These are phyloP conservation scores for Rhagologus leucostigma DNA, from an alignment of 2,113 vertebrate genomes.

Conservation along the genomic window DNA sequence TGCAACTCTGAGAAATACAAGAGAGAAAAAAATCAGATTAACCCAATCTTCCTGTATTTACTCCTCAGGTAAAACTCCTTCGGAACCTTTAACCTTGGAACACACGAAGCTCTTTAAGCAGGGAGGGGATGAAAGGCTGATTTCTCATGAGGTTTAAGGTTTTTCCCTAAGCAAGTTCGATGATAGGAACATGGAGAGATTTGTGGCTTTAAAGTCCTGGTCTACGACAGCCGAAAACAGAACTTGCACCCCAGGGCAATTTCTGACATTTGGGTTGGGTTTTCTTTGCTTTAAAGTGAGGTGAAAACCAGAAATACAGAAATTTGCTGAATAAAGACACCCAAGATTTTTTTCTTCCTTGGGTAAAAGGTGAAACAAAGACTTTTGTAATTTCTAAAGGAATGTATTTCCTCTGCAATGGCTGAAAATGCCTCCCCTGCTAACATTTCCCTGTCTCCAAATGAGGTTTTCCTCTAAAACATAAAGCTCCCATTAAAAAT, in stretches of 20 bases:
- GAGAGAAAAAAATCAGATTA: background rate
- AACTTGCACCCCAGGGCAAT: background rate
- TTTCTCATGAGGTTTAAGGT: background rate
- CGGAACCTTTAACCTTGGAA: background rate
- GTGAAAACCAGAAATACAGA: background rate
- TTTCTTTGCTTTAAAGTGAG: background rate
- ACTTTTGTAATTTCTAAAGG: background rate
- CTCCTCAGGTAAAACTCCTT: background rate
- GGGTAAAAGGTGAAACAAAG: background rate
- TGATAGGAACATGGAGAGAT: background rate
- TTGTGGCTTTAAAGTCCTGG: background rate
- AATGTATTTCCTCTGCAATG: background rate
- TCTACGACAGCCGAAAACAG: background rate
- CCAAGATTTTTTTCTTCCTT: background rate
- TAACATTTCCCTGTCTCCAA: background rate
- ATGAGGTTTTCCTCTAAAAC: background rate
- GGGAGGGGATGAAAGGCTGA: background rate
- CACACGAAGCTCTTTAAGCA: background rate
- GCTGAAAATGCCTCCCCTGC: background rate
- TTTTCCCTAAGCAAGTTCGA: background rate
- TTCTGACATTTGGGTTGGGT: slow-evolving; percentile 22
- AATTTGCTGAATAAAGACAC: background rate
- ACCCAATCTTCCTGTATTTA: background rate
- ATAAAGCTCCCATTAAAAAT: background rate
- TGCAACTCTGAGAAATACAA: background rate